phyloP scores from a whole-genome alignment of 2,888 invertebrate species.

The Dione vanillae region DNA sequence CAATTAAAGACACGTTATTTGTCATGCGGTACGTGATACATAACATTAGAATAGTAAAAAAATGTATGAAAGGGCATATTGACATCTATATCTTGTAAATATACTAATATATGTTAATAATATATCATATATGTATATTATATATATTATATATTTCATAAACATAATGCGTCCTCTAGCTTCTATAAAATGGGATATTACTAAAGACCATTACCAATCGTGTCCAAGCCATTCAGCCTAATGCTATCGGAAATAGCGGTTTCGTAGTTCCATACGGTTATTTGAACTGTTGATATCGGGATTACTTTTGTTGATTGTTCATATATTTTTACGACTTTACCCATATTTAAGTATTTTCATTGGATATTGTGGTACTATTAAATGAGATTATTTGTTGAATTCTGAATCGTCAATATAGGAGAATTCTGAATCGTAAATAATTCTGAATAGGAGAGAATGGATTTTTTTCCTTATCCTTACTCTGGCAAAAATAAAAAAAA shows the following conservation, averaged over 20 bases:
- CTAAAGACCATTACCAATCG: constrained; percentile 21
- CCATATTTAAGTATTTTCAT: constrained; percentile 10
- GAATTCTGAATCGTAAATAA: too few species aligned
- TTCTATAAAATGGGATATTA: constrained; percentile 8
- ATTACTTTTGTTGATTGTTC: constrained; percentile 16
- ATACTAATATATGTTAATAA: too few species aligned
- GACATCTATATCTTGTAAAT: too few species aligned
- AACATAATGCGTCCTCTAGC: not conserved
- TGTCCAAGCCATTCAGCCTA: constrained; percentile 14
- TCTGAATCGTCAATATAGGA: too few species aligned
- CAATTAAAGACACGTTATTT: too few species aligned
- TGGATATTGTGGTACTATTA: not conserved
- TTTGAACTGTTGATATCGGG: constrained; percentile 22
- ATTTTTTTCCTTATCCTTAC: not conserved
- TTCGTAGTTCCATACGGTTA: constrained; percentile 24
- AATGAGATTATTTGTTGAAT: not conserved
- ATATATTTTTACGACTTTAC: constrained; percentile 19
- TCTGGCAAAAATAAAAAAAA: too few species aligned
- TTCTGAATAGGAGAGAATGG: too few species aligned
- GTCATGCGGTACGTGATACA: too few species aligned
- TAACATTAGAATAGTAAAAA: too few species aligned
- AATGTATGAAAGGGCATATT: too few species aligned
- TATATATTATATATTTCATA: not conserved
- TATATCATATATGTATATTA: not conserved
- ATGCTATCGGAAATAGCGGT: constrained; percentile 26